phyloP scores from a whole-genome alignment of 2,888 invertebrate genomes.

The Fissipunctia ypsillon region DNA sequence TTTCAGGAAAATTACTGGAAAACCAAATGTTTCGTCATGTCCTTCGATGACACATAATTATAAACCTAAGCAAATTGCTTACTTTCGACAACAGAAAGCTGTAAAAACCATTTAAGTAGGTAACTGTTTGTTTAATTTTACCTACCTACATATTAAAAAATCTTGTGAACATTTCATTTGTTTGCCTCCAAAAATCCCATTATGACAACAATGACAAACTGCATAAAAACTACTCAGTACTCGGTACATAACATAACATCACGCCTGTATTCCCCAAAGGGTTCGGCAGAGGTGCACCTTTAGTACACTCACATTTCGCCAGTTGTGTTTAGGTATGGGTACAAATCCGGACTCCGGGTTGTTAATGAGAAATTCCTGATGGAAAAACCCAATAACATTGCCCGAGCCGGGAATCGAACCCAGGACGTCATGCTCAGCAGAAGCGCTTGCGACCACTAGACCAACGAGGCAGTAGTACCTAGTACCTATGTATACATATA shows the following conservation, averaged over 20 bases:
- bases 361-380: not conserved
- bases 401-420: not conserved
- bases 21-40: constrained; percentile 13
- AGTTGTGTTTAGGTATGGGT: not conserved
- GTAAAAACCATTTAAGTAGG: too few relatives aligned
- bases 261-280: not conserved
- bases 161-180: not conserved
- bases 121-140: constrained; percentile 3
- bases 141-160: not conserved
- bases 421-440: not conserved
- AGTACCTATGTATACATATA: too few relatives aligned
- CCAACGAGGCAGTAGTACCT: not conserved
- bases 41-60: not conserved
- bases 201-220: not conserved
- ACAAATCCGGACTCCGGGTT: not conserved
- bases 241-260: not conserved
- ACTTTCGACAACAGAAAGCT: too few relatives aligned
- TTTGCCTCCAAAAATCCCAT: not conserved
- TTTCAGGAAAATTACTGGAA: too few relatives aligned
- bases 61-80: not conserved
- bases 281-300: not conserved
- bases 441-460: not conserved
- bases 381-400: not conserved
- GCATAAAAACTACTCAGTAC: not conserved
- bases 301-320: not conserved